Conservation (phyloP, 2,888 invertebrate species). For the Ornithoptera priamus region DNA sequence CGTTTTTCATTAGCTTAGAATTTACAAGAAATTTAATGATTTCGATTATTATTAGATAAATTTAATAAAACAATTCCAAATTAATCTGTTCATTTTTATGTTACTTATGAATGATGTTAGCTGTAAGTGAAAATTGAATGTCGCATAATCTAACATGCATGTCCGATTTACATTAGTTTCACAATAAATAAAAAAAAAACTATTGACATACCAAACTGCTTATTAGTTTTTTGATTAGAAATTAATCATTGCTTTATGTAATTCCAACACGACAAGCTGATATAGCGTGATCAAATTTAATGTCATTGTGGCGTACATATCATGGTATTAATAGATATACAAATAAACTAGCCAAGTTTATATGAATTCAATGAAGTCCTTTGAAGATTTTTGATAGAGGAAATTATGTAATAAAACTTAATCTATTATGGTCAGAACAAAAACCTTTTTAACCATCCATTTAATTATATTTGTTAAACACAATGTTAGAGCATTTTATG, state of each 20-base stretch:
- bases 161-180: not conserved
- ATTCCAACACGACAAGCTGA: conserved; percentile 2
- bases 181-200: not conserved
- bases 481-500: not conserved
- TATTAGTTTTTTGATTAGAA: conserved; percentile 1
- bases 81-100: not conserved
- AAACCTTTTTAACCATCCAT: not conserved
- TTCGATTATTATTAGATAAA: not conserved
- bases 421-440: not conserved
- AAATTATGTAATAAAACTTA: not conserved
- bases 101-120: not conserved
- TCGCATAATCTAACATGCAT: not conserved
- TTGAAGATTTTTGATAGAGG: not conserved
- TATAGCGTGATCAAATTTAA: conserved; percentile 3
- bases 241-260: conserved; percentile 1
- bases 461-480: not conserved
- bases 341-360: not conserved
- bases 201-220: not conserved
- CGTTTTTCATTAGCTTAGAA: not conserved
- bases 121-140: not conserved
- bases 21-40: not conserved
- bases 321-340: not conserved
- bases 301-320: not conserved
- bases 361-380: not conserved
- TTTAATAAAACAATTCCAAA: not conserved